A percentile compares a stretch with the other conserved stretches of the same genome.
phyloP scores from a whole-genome alignment of 2,888 invertebrate genomes.

The Macrophya alboannulata region DNA sequence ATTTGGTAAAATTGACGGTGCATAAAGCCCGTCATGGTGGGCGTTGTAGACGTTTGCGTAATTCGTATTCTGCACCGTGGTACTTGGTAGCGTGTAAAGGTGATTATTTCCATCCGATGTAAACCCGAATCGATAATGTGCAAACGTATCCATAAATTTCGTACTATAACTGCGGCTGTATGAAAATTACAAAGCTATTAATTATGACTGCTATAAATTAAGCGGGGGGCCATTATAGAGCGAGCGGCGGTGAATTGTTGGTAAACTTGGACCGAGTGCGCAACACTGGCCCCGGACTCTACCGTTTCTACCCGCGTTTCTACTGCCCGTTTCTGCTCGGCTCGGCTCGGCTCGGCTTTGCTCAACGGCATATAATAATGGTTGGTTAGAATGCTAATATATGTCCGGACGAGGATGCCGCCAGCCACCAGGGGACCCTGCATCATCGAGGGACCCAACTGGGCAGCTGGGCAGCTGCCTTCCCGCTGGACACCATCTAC shows the following conservation, averaged over 20 bases:
- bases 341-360: conserved; percentile 73
- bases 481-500: conserved; percentile 39
- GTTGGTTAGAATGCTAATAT: conserved; percentile 80
- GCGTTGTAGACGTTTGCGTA: conserved; percentile 1
- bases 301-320: conserved; percentile 37
- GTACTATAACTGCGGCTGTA: conserved; percentile 68
- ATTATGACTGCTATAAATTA: conserved; percentile 80
- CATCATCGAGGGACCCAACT: conserved; percentile 79
- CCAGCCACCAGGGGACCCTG: conserved; percentile 79
- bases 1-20: not conserved
- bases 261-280: conserved; percentile 80
- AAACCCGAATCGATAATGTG: conserved; percentile 72
- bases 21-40: not conserved
- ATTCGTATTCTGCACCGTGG: conserved; percentile 3
- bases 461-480: conserved; percentile 74
- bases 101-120: conserved; percentile 56
- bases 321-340: conserved; percentile 60
- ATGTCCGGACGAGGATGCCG: conserved; percentile 78
- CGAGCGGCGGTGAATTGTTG: conserved; percentile 78
- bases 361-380: conserved; percentile 80
- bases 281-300: conserved; percentile 71
- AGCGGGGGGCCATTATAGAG: conserved; percentile 79
- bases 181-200: conserved; percentile 81
- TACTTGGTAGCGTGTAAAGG: conserved; percentile 48
- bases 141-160: conserved; percentile 74